Base-by-base conservation (phyloP, 2,888 invertebrate species). In the Phorcus lineatus region DNA sequence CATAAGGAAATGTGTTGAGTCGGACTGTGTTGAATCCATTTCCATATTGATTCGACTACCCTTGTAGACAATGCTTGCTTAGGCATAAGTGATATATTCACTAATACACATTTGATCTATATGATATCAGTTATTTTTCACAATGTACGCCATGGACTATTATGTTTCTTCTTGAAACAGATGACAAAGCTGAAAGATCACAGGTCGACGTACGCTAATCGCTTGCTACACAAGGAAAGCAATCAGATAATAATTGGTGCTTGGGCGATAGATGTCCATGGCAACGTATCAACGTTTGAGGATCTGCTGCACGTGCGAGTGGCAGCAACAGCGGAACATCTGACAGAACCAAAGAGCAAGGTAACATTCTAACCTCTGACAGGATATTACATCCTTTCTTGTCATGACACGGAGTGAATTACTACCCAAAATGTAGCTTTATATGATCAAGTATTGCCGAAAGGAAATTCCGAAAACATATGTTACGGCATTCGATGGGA, bases 211-310 rank as follows among this genome's bases (percentile, higher is more conserved):
- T 85, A 76, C 31, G 85, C 85, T 7, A 85, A 85, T 54, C 80
- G 85, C 0, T 55, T 85, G 11, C 62, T 85, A n/a, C 85, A 85
- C 53, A 76, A 75, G 55, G 74, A 85, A 54, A 81, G 83, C 0
- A 85, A 82, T 62, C 83, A 81, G 70, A 83, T 85, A 24, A 75
- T 85, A n/a, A 84, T 85, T 16, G 85, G 85, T 1, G 83, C 85
- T 0, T 85, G 83, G 82, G 54, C 66, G n/a, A 82, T 85, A 17
- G 80, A 84, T 53, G 19, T 80, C n/a, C 13, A 40, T 7, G 84
- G 85, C 19, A 79, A 80, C 9, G 19, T 81, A 52, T 19, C 66
- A 16, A 77, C 76, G 0, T 85, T 85, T 62, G 19, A 40, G 19
- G 80, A 84, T n/a, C 52, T 85, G 22, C 62, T 84, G 36, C 76